phyloP scores from a whole-genome alignment of 2,888 invertebrate genomes.

The Cancer borealis region DNA sequence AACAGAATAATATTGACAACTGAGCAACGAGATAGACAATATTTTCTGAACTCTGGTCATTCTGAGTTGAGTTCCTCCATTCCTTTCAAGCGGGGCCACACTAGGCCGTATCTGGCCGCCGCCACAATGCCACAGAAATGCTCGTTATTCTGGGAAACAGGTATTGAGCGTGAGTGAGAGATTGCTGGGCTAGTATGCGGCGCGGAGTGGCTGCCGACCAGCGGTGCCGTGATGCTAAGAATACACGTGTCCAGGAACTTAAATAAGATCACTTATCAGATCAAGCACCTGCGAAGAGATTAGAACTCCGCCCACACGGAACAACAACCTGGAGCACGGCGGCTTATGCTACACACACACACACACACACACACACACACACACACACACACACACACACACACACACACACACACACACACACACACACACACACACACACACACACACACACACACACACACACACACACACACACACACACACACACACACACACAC shows the following conservation, averaged over 20 bases:
- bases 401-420: too few species aligned
- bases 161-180: slow-evolving; percentile 20
- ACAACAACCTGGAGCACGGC: too few species aligned
- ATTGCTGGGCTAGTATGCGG: neutral
- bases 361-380: too few species aligned
- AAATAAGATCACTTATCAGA: too few species aligned
- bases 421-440: too few species aligned
- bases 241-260: neutral
- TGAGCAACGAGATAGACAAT: neutral
- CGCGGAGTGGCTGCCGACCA: slow-evolving; percentile 5
- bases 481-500: too few species aligned
- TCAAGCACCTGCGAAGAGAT: too few species aligned
- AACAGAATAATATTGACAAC: slow-evolving; percentile 20
- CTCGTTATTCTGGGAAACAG: slow-evolving; percentile 11
- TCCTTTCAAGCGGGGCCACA: neutral
- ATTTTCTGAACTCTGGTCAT: slow-evolving; percentile 20
- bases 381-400: too few species aligned
- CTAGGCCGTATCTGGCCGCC: slow-evolving; percentile 2
- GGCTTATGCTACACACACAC: too few species aligned
- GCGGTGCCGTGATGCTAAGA: neutral
- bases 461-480: too few species aligned
- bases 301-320: too few species aligned
- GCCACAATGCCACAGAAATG: neutral
- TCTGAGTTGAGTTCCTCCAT: slow-evolving; percentile 20
- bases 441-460: too few species aligned